Evolutionary conservation across 2,113 vertebrate genomes (phyloP), one percentile per base, ranked within the genome.

Genomic region (Cebidichthys violaceus): DNA sequence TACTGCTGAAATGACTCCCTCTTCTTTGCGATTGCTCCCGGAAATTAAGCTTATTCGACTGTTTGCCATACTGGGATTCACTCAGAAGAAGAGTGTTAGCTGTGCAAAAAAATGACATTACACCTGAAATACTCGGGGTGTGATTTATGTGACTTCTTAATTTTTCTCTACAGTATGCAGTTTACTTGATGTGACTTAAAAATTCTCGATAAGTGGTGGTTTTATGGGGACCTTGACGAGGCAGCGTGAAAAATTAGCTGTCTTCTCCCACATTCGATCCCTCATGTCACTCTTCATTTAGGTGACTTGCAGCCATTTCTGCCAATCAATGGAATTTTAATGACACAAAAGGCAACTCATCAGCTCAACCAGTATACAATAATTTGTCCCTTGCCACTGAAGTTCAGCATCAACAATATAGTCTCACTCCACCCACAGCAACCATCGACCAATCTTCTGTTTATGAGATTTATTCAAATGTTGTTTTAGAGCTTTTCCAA

Each of bases 241-340:
- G 31, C 74, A 39, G 45, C 35, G 14, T 64, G 75, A 78, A 93
- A 88, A 93, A 88, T 87, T 39, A 79, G 83, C 89, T 83, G 81
- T 85, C 73, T 75, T 79, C 31, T 65, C 31, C 79, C 29, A 24
- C 9, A 9, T 79, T 79, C 52, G 22, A 67, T 72, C 79, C 27
- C 76, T 47, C 62, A 64, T 70, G 81, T 90, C 93, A 89, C 74
- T 94, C 89, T 88, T 93, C 73, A 89, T 91, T 82, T 86, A 33
- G 76, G 66, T 55, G 43, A 86, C 77, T 75, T 65, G 17, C 50
- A 47, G 75, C 57, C 54, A 66, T 82, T 83, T 89, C 77, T 85
- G 79, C 77, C 75, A 90, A 84, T 94, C 89, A 90, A 75, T 88
- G 75, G 52, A 18, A 84, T 84, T 92, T 83, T 91, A 91, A 93